Percentiles rank a stretch among this genome's conserved stretches.
These are phyloP conservation scores for Lagopus muta DNA, from an alignment of 2,113 vertebrate species.

Conservation along the genomic window DNA sequence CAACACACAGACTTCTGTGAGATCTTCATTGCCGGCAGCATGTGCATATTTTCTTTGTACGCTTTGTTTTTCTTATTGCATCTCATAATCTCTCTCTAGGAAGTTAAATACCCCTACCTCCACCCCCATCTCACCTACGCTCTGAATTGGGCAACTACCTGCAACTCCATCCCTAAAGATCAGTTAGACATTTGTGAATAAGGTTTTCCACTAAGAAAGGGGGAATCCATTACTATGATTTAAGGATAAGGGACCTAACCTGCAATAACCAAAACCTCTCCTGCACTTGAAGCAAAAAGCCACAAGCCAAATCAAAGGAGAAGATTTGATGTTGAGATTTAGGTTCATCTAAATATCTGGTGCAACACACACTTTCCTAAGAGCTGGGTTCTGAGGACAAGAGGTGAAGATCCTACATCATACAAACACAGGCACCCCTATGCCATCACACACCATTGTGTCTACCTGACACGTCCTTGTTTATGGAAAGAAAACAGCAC, in stretches of 20 bases:
- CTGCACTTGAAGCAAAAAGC: slow-evolving; percentile 12
- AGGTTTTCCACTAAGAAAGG: neutral
- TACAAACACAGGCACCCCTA: neutral
- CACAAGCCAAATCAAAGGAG: slow-evolving; percentile 12
- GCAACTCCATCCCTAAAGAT: neutral
- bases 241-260: slow-evolving; percentile 24
- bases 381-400: neutral
- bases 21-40: neutral
- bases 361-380: neutral
- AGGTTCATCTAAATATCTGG: neutral
- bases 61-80: neutral
- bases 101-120: slow-evolving; percentile 23
- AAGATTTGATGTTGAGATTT: slow-evolving; percentile 19
- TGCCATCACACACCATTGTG: neutral
- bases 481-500: neutral
- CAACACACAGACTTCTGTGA: neutral
- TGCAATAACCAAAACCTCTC: slow-evolving; percentile 10
- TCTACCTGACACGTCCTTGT: neutral
- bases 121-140: neutral
- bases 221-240: neutral
- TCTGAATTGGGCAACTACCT: slow-evolving; percentile 3
- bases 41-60: accelerated
- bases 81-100: neutral
- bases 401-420: neutral
- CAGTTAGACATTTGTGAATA: slow-evolving; percentile 2